Percentiles rank a stretch among this genome's conserved stretches.
These are phyloP conservation scores for Phasia obesa DNA, from an alignment of 2,888 invertebrate genomes.

Conservation along the genomic window DNA sequence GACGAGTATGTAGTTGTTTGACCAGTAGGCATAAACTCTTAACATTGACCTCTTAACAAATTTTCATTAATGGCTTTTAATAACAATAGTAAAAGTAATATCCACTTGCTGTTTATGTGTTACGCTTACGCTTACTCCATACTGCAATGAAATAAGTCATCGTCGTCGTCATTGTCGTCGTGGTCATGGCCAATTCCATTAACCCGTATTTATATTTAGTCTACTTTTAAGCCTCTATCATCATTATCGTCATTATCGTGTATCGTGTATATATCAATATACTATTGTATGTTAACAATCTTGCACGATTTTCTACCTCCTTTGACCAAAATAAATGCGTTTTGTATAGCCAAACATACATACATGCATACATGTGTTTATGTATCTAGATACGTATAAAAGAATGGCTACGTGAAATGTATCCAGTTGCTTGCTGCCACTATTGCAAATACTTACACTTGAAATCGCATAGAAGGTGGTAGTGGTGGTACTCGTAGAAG, in stretches of 20 bases:
- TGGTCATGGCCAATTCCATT: constrained; percentile 23
- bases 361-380: constrained; percentile 3
- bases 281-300: constrained; percentile 44
- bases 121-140: constrained; percentile 7
- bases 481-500: neutral
- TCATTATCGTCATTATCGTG: neutral
- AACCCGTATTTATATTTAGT: constrained; percentile 39
- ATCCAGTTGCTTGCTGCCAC: constrained; percentile 38
- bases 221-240: constrained; percentile 20
- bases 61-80: constrained; percentile 35
- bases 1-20: neutral
- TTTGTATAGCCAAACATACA: too few relatives aligned
- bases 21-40: constrained; percentile 7
- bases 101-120: neutral
- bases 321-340: constrained; percentile 41
- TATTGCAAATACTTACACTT: constrained; percentile 52
- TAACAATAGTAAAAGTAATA: neutral
- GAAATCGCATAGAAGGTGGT: constrained; percentile 26
- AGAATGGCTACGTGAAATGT: constrained; percentile 44
- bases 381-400: neutral
- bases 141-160: constrained; percentile 1
- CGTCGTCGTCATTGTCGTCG: neutral
- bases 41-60: constrained; percentile 35
- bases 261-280: constrained; percentile 15
- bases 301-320: constrained; percentile 46